phyloP scores from a whole-genome alignment of 2,113 vertebrate genomes.

The Penelope pileata region DNA sequence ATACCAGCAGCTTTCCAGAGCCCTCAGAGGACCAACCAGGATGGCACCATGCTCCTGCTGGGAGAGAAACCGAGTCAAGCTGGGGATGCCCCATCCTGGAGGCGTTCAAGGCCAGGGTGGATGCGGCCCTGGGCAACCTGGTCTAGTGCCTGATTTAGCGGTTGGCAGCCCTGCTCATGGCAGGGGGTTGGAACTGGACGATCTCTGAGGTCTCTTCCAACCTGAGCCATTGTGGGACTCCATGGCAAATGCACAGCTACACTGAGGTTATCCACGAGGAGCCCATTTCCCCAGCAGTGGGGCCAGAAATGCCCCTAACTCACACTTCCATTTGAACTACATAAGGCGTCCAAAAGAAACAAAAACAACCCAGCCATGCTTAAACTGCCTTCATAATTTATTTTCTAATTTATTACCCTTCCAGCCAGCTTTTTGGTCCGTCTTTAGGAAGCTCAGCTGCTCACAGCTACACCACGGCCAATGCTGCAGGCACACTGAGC shows the following conservation, averaged over 20 bases:
- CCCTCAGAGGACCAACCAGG: background rate
- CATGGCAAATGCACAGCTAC: too few relatives aligned
- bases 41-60: background rate
- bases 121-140: too few relatives aligned
- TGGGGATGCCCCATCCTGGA: too few relatives aligned
- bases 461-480: background rate
- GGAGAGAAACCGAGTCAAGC: fast-evolving
- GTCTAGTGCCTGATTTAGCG: too few relatives aligned
- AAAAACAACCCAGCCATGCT: background rate
- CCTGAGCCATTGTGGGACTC: too few relatives aligned
- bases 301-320: background rate
- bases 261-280: fast-evolving
- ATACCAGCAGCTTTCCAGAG: background rate
- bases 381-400: background rate
- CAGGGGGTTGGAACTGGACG: too few relatives aligned
- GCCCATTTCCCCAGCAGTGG: background rate
- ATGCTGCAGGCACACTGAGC: fast-evolving
- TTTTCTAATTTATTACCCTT: background rate
- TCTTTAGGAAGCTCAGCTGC: background rate
- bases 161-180: too few relatives aligned
- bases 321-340: background rate
- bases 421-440: background rate
- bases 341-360: fast-evolving
- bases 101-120: too few relatives aligned
- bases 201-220: too few relatives aligned